phyloP scores from a whole-genome alignment of 2,888 invertebrate species.

The Acrocera orbiculus region DNA sequence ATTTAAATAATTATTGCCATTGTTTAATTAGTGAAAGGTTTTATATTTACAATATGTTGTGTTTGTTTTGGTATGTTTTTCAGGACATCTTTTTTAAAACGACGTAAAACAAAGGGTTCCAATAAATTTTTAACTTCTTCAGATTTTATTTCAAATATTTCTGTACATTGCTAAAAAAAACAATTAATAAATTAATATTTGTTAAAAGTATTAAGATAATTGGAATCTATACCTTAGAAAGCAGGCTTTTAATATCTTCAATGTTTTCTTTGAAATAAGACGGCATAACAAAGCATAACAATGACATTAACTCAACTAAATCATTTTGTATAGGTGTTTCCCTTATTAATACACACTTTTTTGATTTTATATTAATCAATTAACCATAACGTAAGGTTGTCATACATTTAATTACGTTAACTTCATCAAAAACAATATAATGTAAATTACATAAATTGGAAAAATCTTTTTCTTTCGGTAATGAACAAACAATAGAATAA shows the following conservation, averaged over 20 bases:
- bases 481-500: constrained; percentile 48
- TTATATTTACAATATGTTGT: constrained; percentile 47
- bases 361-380: constrained; percentile 73
- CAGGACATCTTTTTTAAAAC: constrained; percentile 74
- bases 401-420: constrained; percentile 98
- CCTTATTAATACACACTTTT: constrained; percentile 72
- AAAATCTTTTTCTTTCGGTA: constrained; percentile 76
- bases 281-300: constrained; percentile 92
- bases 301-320: constrained; percentile 83
- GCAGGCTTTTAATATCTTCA: constrained; percentile 71
- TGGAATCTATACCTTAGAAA: constrained; percentile 63
- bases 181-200: constrained; percentile 13
- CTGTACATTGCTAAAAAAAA: constrained; percentile 36
- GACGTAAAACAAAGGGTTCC: constrained; percentile 82
- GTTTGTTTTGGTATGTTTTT: constrained; percentile 70
- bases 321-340: constrained; percentile 96
- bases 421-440: constrained; percentile 92
- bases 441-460: constrained; percentile 77
- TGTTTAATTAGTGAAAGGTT: no score
- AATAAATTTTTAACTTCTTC: constrained; percentile 88
- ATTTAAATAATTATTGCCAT: no score
- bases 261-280: constrained; percentile 79
- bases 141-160: constrained; percentile 81
- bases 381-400: constrained; percentile 77
- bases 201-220: no score